phyloP scores from a whole-genome alignment of 2,113 vertebrate genomes.

The Pterophyllum scalare region DNA sequence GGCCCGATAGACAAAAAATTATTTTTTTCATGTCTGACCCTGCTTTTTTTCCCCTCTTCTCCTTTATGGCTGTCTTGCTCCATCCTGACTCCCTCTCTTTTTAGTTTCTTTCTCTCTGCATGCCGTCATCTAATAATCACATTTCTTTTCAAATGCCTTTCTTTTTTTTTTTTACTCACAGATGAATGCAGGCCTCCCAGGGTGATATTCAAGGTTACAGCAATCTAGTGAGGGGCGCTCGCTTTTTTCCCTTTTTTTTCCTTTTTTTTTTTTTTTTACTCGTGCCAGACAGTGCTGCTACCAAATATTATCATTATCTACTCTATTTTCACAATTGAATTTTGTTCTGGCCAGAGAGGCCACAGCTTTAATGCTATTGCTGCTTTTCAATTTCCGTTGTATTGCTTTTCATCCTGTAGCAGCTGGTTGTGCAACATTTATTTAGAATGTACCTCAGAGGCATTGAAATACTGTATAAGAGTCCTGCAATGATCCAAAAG shows the following conservation, averaged over 20 bases:
- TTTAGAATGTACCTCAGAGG: conserved; percentile 21
- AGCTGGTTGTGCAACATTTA: conserved; percentile 22
- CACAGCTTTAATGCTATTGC: conserved; percentile 38
- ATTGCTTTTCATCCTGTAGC: conserved; percentile 44
- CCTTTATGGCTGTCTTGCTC: not conserved
- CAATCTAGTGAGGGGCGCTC: conserved; percentile 45
- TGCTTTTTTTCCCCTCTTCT: not conserved
- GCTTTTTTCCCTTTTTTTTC: conserved; percentile 2
- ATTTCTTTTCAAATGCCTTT: conserved; percentile 58
- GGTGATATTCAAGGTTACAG: conserved; percentile 62
- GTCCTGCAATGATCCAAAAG: not conserved
- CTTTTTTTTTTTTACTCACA: conserved; percentile 6
- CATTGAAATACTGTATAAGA: conserved; percentile 1
- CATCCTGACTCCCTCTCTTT: not conserved
- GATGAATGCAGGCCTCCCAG: conserved; percentile 49
- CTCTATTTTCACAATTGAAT: conserved; percentile 57
- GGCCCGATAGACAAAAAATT: conserved; percentile 20
- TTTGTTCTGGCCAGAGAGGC: conserved; percentile 44
- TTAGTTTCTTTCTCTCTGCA: not conserved
- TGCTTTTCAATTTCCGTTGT: conserved; percentile 56
- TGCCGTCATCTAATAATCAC: conserved; percentile 68
- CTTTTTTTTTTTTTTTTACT: not conserved
- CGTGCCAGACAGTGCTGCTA: conserved; percentile 30
- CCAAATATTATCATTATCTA: conserved; percentile 58
- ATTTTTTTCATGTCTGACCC: conserved; percentile 40